Percentiles rank a stretch among this genome's conserved stretches.
Conservation (phyloP, 37 sponge, comb jelly and placozoan species). For the Cladorhizidae sp. region DNA sequence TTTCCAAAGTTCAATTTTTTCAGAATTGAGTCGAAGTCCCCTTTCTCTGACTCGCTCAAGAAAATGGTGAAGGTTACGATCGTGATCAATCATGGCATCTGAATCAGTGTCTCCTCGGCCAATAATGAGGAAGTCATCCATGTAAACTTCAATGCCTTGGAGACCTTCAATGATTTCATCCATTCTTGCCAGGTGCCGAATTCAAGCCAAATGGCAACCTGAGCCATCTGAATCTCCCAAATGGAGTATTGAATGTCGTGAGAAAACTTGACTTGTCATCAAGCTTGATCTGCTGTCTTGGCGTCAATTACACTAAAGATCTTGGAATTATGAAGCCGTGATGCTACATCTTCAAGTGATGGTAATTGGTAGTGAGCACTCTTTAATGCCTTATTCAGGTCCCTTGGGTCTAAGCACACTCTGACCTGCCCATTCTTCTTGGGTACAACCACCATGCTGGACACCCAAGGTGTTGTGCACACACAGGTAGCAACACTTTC, state of each 20-base stretch:
- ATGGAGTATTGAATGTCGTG: conserved; percentile 68
- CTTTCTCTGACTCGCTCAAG: conserved; percentile 24
- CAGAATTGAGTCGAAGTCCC: conserved; percentile 24
- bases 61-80: conserved; percentile 15
- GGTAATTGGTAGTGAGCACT: conserved; percentile 62
- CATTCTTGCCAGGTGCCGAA: conserved; percentile 48
- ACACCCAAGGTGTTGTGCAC: conserved; percentile 57
- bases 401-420: conserved; percentile 57
- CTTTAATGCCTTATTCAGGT: conserved; percentile 49
- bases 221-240: conserved; percentile 52
- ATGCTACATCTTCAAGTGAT: no score
- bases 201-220: conserved; percentile 52
- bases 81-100: conserved; percentile 8
- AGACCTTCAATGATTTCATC: conserved; percentile 47
- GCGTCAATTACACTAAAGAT: conserved; percentile 65
- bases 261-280: conserved; percentile 51
- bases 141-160: conserved; percentile 41
- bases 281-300: conserved; percentile 51
- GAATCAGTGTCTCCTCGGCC: conserved; percentile 33
- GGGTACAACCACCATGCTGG: conserved; percentile 41
- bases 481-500: conserved; percentile 50
- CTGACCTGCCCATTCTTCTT: no score
- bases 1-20: conserved; percentile 17
- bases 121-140: conserved; percentile 46
- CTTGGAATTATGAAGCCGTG: conserved; percentile 38